Evolutionary conservation across 1,140 invertebrate genomes (phyloP).

Genomic region (Pachyrhynchus sulphureomaculatus): DNA sequence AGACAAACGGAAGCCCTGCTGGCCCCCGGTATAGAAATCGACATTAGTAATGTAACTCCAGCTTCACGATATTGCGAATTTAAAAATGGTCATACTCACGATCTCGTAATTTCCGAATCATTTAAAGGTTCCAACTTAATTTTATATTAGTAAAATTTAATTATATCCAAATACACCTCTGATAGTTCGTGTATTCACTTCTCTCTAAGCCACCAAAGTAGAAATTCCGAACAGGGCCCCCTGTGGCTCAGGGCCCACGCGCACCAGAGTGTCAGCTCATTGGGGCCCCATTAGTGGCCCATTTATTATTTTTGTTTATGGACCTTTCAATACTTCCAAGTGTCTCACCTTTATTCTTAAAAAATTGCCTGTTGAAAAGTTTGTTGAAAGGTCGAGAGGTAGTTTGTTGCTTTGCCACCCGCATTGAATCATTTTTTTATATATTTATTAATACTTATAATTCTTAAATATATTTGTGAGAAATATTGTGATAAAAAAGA

Average conservation of each 20-base stretch:
- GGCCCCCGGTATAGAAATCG: too few species aligned
- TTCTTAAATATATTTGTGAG: too few species aligned
- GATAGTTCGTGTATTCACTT: constrained; percentile 4
- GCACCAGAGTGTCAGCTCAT: constrained; percentile 30
- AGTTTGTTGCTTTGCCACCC: constrained; percentile 24
- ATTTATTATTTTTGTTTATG: constrained; percentile 35
- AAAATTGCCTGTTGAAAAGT: constrained; percentile 1
- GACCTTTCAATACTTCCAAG: constrained; percentile 31
- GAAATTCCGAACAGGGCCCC: constrained; percentile 28
- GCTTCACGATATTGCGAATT: too few species aligned
- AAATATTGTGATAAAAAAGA: too few species aligned
- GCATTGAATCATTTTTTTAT: constrained; percentile 2
- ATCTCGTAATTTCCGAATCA: too few species aligned
- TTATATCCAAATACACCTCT: neutral
- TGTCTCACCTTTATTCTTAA: constrained; percentile 18
- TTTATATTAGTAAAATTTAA: too few species aligned
- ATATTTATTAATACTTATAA: too few species aligned
- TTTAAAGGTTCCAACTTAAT: too few species aligned
- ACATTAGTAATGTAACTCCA: too few species aligned
- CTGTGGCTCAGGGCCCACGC: constrained; percentile 28
- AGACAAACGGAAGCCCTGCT: too few species aligned
- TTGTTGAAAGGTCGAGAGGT: constrained; percentile 12
- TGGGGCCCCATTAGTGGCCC: constrained; percentile 30
- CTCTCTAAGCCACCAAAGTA: constrained; percentile 27
- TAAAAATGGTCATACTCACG: too few species aligned